These are phyloP conservation scores for Nemurella pictetii DNA, from an alignment of 2,888 invertebrate species.

Conservation along the genomic window DNA sequence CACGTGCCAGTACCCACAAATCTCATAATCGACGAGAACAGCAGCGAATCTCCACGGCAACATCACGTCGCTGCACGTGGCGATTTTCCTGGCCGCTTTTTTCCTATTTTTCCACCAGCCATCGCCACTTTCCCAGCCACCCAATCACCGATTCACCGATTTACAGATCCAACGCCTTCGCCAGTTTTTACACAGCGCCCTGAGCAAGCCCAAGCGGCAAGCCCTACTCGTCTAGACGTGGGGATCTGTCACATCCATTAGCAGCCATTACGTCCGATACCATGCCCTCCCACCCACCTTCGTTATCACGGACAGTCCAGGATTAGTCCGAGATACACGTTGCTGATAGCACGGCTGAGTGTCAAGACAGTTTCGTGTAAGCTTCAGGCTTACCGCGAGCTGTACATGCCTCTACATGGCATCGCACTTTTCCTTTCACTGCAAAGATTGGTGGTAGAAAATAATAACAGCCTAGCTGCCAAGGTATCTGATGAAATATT, in stretches of 20 bases:
- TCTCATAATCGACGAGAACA: too few relatives aligned
- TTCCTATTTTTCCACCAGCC: too few relatives aligned
- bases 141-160: too few relatives aligned
- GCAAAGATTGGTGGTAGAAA: not conserved
- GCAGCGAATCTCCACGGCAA: too few relatives aligned
- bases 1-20: too few relatives aligned
- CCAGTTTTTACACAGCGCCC: not conserved
- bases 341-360: not conserved
- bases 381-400: not conserved
- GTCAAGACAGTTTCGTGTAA: not conserved
- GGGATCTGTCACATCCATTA: not conserved
- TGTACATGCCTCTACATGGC: not conserved
- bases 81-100: too few relatives aligned
- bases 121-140: too few relatives aligned
- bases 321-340: not conserved
- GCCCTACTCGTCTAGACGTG: not conserved
- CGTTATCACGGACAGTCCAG: not conserved
- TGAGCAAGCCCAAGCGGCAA: not conserved
- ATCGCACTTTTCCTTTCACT: not conserved
- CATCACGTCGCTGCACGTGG: too few relatives aligned
- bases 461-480: not conserved
- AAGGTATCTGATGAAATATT: not conserved
- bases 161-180: too few relatives aligned
- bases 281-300: not conserved
- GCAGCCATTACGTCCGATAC: not conserved